Percentiles rank a stretch among this genome's conserved stretches.
Evolutionary conservation across 2,888 invertebrate species (phyloP).

Genomic region (Polydrusus cervinus): DNA sequence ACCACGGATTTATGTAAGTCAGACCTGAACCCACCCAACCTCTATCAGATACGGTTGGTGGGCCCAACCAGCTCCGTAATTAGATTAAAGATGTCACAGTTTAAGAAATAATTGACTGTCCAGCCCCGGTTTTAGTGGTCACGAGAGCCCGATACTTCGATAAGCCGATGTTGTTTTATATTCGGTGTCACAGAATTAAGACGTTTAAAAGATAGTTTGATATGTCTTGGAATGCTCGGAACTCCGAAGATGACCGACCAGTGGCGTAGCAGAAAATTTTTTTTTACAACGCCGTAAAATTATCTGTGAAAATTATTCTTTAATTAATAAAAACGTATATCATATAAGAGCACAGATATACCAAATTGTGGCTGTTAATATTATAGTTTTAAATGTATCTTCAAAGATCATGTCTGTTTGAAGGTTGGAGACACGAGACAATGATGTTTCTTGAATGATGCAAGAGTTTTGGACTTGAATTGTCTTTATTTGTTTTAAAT

Average conservation of each 20-base stretch:
- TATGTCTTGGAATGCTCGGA: slow-evolving; percentile 52
- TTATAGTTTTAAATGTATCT: too few relatives aligned
- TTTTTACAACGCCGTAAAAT: too few relatives aligned
- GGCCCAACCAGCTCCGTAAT: slow-evolving; percentile 61
- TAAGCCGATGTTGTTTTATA: slow-evolving; percentile 58
- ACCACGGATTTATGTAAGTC: slow-evolving; percentile 30
- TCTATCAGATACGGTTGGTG: slow-evolving; percentile 63
- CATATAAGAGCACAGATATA: too few relatives aligned
- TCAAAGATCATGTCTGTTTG: too few relatives aligned
- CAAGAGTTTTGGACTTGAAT: too few relatives aligned
- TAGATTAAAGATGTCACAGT: slow-evolving; percentile 68
- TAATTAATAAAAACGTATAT: too few relatives aligned
- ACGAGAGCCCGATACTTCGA: slow-evolving; percentile 55
- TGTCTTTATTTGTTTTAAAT: too few relatives aligned
- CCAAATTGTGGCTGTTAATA: too few relatives aligned
- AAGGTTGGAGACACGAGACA: too few relatives aligned
- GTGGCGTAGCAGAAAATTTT: slow-evolving; percentile 37
- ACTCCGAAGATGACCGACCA: slow-evolving; percentile 48
- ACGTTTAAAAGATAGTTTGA: slow-evolving; percentile 58
- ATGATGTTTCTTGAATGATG: too few relatives aligned
- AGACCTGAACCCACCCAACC: slow-evolving; percentile 50
- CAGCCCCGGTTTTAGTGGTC: slow-evolving; percentile 57
- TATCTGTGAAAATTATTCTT: too few relatives aligned
- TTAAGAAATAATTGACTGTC: slow-evolving; percentile 67
- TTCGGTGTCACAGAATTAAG: slow-evolving; percentile 59